phyloP scores from a whole-genome alignment of 2,888 invertebrate species.

The Lasiommata megera region DNA sequence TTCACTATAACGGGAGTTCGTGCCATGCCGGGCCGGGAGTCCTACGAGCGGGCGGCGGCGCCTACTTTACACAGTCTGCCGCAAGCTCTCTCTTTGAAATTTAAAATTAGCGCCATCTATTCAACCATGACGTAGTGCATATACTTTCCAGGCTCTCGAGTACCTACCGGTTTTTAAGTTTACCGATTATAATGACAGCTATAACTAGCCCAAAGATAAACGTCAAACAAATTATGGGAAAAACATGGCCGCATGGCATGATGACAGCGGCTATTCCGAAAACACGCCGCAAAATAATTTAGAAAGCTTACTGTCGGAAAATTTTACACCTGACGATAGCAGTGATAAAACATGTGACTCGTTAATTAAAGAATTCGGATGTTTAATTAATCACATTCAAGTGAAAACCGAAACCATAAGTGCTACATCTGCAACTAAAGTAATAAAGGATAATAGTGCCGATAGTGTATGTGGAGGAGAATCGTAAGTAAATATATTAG shows the following conservation, averaged over 20 bases:
- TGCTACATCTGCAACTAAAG: slow-evolving; percentile 45
- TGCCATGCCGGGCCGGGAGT: slow-evolving; percentile 54
- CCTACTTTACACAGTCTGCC: slow-evolving; percentile 43
- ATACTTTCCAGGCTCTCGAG: neutral
- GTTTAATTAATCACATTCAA: neutral
- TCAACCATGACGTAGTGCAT: slow-evolving; percentile 20
- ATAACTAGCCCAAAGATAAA: neutral
- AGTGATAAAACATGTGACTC: slow-evolving; percentile 23
- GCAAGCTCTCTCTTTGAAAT: slow-evolving; percentile 43
- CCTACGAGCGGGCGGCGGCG: slow-evolving; percentile 46
- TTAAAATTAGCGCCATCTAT: slow-evolving; percentile 61
- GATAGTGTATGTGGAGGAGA: slow-evolving; percentile 38
- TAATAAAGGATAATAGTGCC: slow-evolving; percentile 40
- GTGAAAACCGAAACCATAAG: neutral
- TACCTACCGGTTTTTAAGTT: slow-evolving; percentile 32
- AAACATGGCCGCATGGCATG: slow-evolving; percentile 71
- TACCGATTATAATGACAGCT: slow-evolving; percentile 38
- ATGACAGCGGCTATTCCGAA: slow-evolving; percentile 50
- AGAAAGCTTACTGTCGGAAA: slow-evolving; percentile 34
- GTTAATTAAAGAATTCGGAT: slow-evolving; percentile 30
- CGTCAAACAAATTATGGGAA: slow-evolving; percentile 23
- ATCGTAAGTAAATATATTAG: slow-evolving; percentile 43
- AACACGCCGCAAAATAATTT: slow-evolving; percentile 41
- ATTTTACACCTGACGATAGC: slow-evolving; percentile 24
- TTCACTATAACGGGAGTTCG: slow-evolving; percentile 77